Percentiles rank a stretch among this genome's conserved stretches.
Conservation (phyloP, 2,888 invertebrate species). For the Pyrgus malvae region DNA sequence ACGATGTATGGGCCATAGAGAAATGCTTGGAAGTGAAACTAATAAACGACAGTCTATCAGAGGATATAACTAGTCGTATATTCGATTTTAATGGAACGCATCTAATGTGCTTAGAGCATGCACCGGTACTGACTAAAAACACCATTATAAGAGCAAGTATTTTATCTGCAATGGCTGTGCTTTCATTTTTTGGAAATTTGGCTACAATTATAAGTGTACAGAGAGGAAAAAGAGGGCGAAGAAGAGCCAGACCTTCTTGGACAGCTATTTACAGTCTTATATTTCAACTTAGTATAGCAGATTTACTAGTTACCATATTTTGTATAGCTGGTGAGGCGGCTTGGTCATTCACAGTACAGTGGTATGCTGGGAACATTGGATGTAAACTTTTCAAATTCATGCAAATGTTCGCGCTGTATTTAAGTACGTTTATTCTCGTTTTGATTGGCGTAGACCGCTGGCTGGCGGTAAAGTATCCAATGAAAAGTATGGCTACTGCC, state of each 20-base stretch:
- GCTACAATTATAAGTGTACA: constrained; percentile 90
- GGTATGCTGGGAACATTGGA: constrained; percentile 88
- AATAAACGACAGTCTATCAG: constrained; percentile 49
- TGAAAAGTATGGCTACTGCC: constrained; percentile 85
- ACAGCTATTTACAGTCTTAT: constrained; percentile 89
- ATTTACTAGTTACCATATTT: constrained; percentile 90
- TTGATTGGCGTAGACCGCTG: constrained; percentile 92
- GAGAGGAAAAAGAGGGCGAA: constrained; percentile 81
- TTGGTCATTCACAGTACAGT: constrained; percentile 91
- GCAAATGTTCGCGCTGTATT: constrained; percentile 91
- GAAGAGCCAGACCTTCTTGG: constrained; percentile 83
- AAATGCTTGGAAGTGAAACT: constrained; percentile 55
- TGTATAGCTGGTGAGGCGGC: constrained; percentile 91
- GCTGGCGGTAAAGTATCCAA: constrained; percentile 90
- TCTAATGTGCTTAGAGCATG: constrained; percentile 82
- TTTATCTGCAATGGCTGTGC: constrained; percentile 83
- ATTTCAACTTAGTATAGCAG: constrained; percentile 91
- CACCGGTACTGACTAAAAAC: constrained; percentile 84
- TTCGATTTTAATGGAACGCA: constrained; percentile 59
- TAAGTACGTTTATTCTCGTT: constrained; percentile 91
- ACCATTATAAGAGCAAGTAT: constrained; percentile 83
- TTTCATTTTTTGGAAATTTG: constrained; percentile 88
- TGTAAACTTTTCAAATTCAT: constrained; percentile 91
- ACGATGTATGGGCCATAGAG: constrained; percentile 57
- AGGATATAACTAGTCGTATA: constrained; percentile 46